phyloP scores from a whole-genome alignment of 2,888 invertebrate genomes.

The Andrena praecox region DNA sequence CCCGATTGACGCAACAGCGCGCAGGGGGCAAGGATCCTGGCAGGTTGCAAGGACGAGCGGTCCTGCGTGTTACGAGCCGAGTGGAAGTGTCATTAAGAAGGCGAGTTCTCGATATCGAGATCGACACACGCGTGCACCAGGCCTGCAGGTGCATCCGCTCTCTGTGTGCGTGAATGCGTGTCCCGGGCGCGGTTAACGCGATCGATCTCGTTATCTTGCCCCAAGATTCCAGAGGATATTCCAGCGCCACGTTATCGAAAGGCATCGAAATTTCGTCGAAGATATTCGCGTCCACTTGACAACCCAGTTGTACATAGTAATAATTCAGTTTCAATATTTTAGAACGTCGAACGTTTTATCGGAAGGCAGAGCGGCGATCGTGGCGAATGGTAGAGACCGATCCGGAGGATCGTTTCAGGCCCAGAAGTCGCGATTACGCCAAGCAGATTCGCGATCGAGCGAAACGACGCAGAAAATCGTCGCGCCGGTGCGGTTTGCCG shows the following conservation, averaged over 20 bases:
- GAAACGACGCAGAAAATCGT: constrained; percentile 44
- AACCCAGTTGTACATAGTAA: too few species aligned
- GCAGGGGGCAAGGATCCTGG: constrained; percentile 83
- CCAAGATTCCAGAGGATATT: background rate
- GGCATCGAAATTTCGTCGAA: background rate
- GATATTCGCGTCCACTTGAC: too few species aligned
- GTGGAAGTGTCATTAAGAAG: constrained; percentile 71
- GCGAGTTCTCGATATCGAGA: constrained; percentile 75
- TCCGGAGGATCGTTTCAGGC: background rate
- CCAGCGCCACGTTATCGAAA: too few species aligned
- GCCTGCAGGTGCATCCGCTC: constrained; percentile 58
- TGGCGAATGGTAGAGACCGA: too few species aligned
- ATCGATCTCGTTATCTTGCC: constrained; percentile 1
- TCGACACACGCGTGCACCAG: constrained; percentile 43
- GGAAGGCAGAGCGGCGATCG: too few species aligned
- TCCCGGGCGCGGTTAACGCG: constrained; percentile 16
- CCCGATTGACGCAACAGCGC: constrained; percentile 68
- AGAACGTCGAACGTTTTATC: too few species aligned
- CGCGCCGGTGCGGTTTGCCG: constrained; percentile 41
- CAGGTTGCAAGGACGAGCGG: constrained; percentile 82
- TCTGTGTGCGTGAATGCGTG: constrained; percentile 34
- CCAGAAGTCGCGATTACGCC: constrained; percentile 6
- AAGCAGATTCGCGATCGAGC: constrained; percentile 8
- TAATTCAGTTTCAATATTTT: too few species aligned
- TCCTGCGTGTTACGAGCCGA: constrained; percentile 75